Base-by-base conservation (phyloP, 2,797 vertebrate genomes). In the Lagorchestes hirsutus region DNA sequence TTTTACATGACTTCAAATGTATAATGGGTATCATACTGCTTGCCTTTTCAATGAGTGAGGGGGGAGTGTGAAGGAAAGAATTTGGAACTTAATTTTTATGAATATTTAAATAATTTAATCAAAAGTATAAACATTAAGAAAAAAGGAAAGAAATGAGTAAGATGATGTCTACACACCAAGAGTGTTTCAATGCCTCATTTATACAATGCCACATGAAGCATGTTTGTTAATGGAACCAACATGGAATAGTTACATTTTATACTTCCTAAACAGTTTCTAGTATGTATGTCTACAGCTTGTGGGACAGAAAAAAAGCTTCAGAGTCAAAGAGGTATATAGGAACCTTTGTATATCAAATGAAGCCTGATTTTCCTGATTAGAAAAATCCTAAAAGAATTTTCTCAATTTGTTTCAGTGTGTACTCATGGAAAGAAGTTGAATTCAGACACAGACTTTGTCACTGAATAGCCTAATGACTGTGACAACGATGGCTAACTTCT, bases 101-200 rank as follows among this genome's bases (percentile, higher is more conserved):
- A 34, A 62, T 29, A 62, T 62, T 62, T 29, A 10, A 12, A 67
- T n/a, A n/a, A 14, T n/a, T n/a, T 67, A 67, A 67, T n/a, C n/a
- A n/a, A 67, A 67, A 67, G n/a, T 18, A 18, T 5, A 74, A 40
- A 40, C 18, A 22, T 40, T 74, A 74, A 74, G 62, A 40, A 74
- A 74, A 56, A 56, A 29, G 29, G 34, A 34, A 34, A 62, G 10
- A 74, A 74, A 40, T 74, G 16, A 11, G 6, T 74, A 74, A 74
- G 16, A 74, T 18, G 16, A 34, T n/a, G 50, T n/a, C n/a, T 91
- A 16, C 82, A 40, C 0, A 14, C 34, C 29, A 28, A n/a, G 56
- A 91, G 92, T 31, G 93, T 82, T 34, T 46, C 59, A 50, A 90
- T n/a, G 54, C 46, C 56, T 92, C 90, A 11, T 95, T 92, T 92